Evolutionary conservation across 2,888 invertebrate genomes (phyloP), one percentile per base, ranked within the genome.

Genomic region (Strigamia maritima): DNA sequence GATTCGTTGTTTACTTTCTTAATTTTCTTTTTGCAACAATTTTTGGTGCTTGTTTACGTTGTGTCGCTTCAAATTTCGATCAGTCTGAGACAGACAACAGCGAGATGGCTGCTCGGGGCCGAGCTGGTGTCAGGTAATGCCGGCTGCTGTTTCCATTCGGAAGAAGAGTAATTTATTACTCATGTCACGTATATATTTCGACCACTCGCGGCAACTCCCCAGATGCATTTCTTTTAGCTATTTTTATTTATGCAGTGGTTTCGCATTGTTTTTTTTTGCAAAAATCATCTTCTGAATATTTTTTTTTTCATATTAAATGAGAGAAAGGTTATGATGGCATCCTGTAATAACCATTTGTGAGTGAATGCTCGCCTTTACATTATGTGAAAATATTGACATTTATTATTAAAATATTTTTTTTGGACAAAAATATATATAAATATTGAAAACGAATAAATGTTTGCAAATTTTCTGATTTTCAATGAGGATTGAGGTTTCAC

Each of bases 111-210:
- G 60, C 60, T 24, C 22, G 10, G 44, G 44, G 44, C 44, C 60
- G 3, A 10, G n/a, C 8, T n/a, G 60, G 60, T 16, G 4, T 60
- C 60, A 60, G 60, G 60, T 19, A 60, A 60, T 22, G 60, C 22
- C 60, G 60, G 60, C 60, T 60, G 60, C 60, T 60, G 60, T 19
- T 44, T 10, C 12, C 44, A 44, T 44, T 44, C 19, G 60, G 8
- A n/a, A 60, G 60, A 60, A 60, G 60, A 22, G 60, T 19, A 60
- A 60, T 60, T 60, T 60, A 60, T 60, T 60, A 60, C 60, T 60
- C 60, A 8, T 19, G 60, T 60, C 60, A 60, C 60, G 60, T 60
- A n/a, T n/a, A n/a, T n/a, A 24, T 19, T 24, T 60, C 12, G 60
- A 10, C 60, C 60, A 60, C 60, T 60, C 19, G 19, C 60, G 60